These are phyloP conservation scores for Gavialis gangeticus DNA, from an alignment of 2,113 vertebrate species.

Conservation along the genomic window DNA sequence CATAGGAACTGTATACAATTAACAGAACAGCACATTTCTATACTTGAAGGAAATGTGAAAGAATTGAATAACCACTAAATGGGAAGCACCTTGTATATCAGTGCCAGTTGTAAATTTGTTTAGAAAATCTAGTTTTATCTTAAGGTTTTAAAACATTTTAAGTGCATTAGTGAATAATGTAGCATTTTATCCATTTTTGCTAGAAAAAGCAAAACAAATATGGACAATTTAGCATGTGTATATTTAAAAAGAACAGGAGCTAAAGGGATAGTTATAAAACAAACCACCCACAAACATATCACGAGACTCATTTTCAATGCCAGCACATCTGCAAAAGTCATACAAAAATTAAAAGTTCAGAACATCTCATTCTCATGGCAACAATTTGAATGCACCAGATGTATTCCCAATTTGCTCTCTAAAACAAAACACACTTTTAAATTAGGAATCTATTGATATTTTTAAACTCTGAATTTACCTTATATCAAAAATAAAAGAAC, in stretches of 20 bases:
- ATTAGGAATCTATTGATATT: constrained; percentile 11
- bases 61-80: background rate
- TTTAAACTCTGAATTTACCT: background rate
- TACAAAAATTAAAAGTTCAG: constrained; percentile 60
- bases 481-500: background rate
- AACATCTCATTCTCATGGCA: constrained; percentile 68
- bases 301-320: constrained; percentile 40
- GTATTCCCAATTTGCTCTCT: constrained; percentile 48
- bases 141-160: constrained; percentile 32
- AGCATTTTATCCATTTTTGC: background rate
- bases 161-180: constrained; percentile 21
- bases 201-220: constrained; percentile 52
- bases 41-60: background rate
- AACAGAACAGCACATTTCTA: background rate
- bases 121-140: background rate
- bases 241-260: constrained; percentile 24
- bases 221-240: constrained; percentile 39
- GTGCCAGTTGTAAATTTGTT: background rate
- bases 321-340: constrained; percentile 72
- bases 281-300: constrained; percentile 59
- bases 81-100: background rate
- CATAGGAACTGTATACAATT: background rate
- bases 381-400: constrained; percentile 39
- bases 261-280: constrained; percentile 60
- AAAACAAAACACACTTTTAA: constrained; percentile 36